These are phyloP conservation scores for Bombus waltoni DNA, from an alignment of 1,140 invertebrate genomes.

Conservation along the genomic window DNA sequence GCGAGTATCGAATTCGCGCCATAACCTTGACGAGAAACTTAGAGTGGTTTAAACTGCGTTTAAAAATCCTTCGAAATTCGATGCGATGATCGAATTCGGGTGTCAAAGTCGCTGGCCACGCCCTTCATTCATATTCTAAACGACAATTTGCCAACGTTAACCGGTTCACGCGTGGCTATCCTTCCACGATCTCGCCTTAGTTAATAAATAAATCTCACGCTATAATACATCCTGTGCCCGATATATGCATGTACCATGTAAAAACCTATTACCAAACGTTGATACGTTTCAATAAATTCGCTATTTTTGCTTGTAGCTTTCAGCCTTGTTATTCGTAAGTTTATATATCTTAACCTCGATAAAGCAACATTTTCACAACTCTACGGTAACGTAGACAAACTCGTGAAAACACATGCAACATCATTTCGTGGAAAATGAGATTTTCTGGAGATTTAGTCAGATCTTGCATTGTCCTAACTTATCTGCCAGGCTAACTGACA, in stretches of 20 bases:
- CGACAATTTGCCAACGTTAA: constrained; percentile 61
- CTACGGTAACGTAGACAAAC: too few relatives aligned
- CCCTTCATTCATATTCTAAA: constrained; percentile 65
- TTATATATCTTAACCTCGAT: too few relatives aligned
- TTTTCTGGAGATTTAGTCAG: background rate
- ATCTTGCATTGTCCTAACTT: background rate
- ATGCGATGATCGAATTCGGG: constrained; percentile 41
- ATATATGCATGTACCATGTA: background rate
- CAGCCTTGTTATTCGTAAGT: too few relatives aligned
- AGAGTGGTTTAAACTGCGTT: background rate
- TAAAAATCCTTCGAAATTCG: background rate
- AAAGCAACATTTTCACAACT: too few relatives aligned
- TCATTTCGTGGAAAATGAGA: background rate
- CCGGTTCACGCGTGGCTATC: constrained; percentile 50
- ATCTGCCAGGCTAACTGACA: background rate
- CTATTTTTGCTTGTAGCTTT: too few relatives aligned
- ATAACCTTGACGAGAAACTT: background rate
- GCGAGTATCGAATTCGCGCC: background rate
- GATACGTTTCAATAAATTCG: background rate
- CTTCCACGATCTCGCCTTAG: background rate
- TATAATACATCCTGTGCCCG: background rate
- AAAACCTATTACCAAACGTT: background rate
- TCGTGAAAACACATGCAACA: background rate
- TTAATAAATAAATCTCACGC: background rate
- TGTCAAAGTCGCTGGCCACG: constrained; percentile 44